Conservation (phyloP, 1,140 invertebrate genomes). For the Coenobita brevimanus region DNA sequence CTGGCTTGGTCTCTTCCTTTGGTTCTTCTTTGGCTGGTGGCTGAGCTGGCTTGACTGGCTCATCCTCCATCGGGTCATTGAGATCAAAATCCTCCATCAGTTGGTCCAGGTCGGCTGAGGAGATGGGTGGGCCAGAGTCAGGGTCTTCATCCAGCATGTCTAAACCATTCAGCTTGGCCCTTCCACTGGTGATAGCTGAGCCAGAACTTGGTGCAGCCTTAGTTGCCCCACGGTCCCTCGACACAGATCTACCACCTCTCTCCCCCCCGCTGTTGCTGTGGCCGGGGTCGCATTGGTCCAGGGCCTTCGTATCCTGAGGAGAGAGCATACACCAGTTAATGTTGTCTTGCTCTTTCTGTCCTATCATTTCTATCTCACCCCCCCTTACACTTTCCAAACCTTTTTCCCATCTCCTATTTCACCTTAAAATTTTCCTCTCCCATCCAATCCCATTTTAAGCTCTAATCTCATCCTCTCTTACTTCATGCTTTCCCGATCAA, state of each 20-base stretch:
- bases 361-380: no score
- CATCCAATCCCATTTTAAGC: no score
- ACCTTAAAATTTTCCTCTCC: no score
- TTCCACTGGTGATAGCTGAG: not conserved
- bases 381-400: no score
- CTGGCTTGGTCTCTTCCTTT: conserved; percentile 51
- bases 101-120: conserved; percentile 69
- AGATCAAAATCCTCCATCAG: conserved; percentile 69
- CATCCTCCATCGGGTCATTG: conserved; percentile 63
- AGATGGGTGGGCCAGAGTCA: conserved; percentile 59
- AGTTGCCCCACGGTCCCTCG: conserved; percentile 45
- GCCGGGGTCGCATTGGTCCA: conserved; percentile 63
- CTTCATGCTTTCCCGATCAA: no score
- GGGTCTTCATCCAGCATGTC: conserved; percentile 57
- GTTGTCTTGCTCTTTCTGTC: no score
- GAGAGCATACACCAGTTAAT: not conserved
- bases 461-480: no score
- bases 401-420: no score
- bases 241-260: conserved; percentile 69
- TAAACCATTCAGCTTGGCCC: conserved; percentile 60
- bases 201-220: not conserved
- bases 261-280: conserved; percentile 61
- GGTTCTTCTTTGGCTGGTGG: conserved; percentile 27
- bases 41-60: conserved; percentile 25
- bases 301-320: conserved; percentile 67